A percentile compares a stretch with the other conserved stretches of the same genome.
phyloP scores from a whole-genome alignment of 2,797 vertebrate species.

The Mus minutoides region DNA sequence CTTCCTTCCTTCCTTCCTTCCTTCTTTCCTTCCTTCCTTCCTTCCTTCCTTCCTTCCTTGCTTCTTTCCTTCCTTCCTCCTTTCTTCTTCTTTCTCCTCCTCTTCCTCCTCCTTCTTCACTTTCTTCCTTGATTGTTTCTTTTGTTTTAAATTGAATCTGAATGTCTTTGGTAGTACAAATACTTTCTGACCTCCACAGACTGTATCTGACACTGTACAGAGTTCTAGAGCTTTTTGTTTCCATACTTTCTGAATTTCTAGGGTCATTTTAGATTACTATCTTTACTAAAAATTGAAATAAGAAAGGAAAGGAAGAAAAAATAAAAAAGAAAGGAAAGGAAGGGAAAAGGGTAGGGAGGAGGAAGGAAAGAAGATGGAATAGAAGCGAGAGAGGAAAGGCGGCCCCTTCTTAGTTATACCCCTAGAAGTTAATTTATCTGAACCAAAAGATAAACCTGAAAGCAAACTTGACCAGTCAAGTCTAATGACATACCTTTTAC shows the following conservation, averaged over 20 bases:
- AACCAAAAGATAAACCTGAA: not conserved
- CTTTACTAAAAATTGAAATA: not conserved
- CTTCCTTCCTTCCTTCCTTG: accelerated
- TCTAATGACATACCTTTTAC: not conserved
- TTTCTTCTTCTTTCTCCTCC: not conserved
- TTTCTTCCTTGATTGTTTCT: not conserved
- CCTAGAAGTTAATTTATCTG: not conserved
- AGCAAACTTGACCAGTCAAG: not conserved
- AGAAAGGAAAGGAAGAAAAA: too few relatives aligned
- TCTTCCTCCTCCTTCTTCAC: not conserved
- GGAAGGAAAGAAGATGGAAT: not conserved
- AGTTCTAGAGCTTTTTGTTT: accelerated
- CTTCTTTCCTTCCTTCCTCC: not conserved
- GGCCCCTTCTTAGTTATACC: too few relatives aligned
- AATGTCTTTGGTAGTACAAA: not conserved
- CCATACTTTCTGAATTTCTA: too few relatives aligned
- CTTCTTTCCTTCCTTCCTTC: not conserved
- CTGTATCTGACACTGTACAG: accelerated
- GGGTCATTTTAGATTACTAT: accelerated
- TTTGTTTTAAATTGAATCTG: not conserved
- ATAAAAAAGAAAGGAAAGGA: too few relatives aligned
- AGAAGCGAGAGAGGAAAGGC: too few relatives aligned
- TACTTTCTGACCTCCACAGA: accelerated
- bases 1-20: too few relatives aligned
- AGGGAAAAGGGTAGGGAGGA: too few relatives aligned